Conservation (phyloP, 1,140 invertebrate species). For the Ctenoplectra terminalis region DNA sequence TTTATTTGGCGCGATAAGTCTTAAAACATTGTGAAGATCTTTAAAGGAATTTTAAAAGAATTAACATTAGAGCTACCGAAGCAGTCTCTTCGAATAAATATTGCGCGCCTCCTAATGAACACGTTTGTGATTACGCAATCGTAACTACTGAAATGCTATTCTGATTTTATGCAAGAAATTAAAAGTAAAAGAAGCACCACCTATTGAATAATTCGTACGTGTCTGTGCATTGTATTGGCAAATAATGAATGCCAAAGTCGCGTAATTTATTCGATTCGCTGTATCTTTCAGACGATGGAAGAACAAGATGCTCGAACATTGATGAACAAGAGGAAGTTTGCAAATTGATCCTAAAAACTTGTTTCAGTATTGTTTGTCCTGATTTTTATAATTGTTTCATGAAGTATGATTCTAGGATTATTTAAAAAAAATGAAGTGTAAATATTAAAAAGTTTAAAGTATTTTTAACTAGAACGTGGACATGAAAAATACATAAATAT, state of each 20-base stretch:
- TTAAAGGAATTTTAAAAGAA: no score
- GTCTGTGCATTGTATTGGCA: constrained; percentile 30
- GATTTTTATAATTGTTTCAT: no score
- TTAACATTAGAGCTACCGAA: no score
- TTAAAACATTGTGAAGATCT: no score
- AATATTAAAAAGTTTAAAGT: no score
- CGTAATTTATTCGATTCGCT: constrained; percentile 10
- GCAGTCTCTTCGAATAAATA: no score
- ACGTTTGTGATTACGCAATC: not conserved
- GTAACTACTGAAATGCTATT: not conserved
- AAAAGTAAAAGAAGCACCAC: not conserved
- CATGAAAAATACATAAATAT: no score
- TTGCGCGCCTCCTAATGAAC: not conserved
- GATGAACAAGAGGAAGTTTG: not conserved
- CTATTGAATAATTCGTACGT: constrained; percentile 41
- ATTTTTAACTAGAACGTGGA: not conserved
- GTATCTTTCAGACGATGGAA: not conserved
- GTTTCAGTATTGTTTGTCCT: no score
- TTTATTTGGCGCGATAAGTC: no score
- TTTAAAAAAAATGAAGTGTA: no score
- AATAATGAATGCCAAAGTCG: constrained; percentile 17
- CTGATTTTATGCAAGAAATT: constrained; percentile 23
- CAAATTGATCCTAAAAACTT: not conserved
- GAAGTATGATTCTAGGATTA: no score
- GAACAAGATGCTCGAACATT: not conserved